Percentiles rank a stretch among this genome's conserved stretches.
Evolutionary conservation across 2,888 invertebrate genomes (phyloP).

Genomic region (Apeira syringaria): DNA sequence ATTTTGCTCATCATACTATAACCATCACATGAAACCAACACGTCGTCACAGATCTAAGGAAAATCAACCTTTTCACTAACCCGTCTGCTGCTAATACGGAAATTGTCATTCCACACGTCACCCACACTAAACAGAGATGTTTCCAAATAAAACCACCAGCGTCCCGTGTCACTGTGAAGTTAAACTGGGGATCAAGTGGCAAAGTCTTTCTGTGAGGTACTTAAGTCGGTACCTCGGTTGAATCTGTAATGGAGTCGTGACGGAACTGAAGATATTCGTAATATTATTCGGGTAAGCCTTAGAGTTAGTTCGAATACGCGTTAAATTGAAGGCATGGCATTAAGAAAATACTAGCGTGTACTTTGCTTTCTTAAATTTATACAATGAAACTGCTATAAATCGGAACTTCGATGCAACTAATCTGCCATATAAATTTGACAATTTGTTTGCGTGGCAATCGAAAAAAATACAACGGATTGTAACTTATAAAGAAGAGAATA

Average conservation of each 20-base stretch:
- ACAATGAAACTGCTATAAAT: too few species aligned
- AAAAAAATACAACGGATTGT: too few species aligned
- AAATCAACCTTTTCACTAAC: constrained; percentile 2
- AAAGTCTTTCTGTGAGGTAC: constrained; percentile 59
- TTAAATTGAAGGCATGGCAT: background rate
- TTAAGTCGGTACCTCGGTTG: constrained; percentile 59
- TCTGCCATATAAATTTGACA: too few species aligned
- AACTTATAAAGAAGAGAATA: too few species aligned
- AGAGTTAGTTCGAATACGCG: background rate
- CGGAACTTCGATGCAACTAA: too few species aligned
- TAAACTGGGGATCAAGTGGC: constrained; percentile 54
- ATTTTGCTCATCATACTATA: too few species aligned
- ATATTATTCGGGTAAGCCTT: constrained; percentile 12
- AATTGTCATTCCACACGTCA: constrained; percentile 20
- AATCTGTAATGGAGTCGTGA: constrained; percentile 71
- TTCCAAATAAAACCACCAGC: constrained; percentile 30
- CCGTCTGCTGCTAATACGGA: background rate
- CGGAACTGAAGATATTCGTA: constrained; percentile 54
- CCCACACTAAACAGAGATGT: constrained; percentile 27
- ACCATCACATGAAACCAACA: too few species aligned
- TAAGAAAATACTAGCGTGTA: background rate
- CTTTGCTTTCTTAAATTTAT: too few species aligned
- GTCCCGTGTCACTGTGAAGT: constrained; percentile 37
- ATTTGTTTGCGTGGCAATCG: too few species aligned
- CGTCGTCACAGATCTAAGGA: background rate